Base-by-base conservation (phyloP, 2,113 vertebrate genomes). In the Bambusicola thoracicus region DNA sequence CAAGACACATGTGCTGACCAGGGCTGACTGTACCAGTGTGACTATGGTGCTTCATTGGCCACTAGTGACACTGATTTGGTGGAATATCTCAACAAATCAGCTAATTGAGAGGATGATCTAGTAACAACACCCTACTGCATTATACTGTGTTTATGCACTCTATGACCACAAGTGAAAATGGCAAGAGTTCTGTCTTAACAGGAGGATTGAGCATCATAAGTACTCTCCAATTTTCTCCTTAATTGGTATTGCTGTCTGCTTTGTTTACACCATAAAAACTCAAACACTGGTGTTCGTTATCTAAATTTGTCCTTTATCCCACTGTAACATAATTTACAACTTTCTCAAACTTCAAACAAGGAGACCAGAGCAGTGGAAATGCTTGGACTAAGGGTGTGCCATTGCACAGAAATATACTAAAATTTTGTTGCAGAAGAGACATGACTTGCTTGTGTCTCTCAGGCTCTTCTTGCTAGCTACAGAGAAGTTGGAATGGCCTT, bases 161-260 rank as follows among this genome's bases (percentile, higher is more conserved):
- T 43, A 41, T 2, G 4, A 51, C 30, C 15, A 30, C 4, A 21
- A 61, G 44, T 3, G 4, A 85, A 82, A 85, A 82, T 21, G 36
- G 30, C 48, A 73, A 77, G 58, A 49, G 9, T 6, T 85, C 38
- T 49, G 59, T 12, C 29, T 89, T 89, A 55, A 83, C 66, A 25
- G 36, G 18, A 20, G 30, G 24, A 73, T 34, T 2, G 10, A 85
- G 41, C 41, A 87, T 87, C 55, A 66, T 25, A 74, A 56, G 76
- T 92, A 93, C 83, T 77, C 62, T 67, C 22, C 44, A 49, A 51
- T 76, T 90, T 90, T 91, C 7, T 14, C 73, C 82, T 93, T 90
- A 95, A 85, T 34, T 90, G 90, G 85, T 83, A 90, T 81, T 85
- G 55, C 63, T 34, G 7, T 80, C 46, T 66, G 68, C 85, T 89